Base-by-base conservation (phyloP, 2,113 vertebrate genomes). In the Peromyscus californicus region DNA sequence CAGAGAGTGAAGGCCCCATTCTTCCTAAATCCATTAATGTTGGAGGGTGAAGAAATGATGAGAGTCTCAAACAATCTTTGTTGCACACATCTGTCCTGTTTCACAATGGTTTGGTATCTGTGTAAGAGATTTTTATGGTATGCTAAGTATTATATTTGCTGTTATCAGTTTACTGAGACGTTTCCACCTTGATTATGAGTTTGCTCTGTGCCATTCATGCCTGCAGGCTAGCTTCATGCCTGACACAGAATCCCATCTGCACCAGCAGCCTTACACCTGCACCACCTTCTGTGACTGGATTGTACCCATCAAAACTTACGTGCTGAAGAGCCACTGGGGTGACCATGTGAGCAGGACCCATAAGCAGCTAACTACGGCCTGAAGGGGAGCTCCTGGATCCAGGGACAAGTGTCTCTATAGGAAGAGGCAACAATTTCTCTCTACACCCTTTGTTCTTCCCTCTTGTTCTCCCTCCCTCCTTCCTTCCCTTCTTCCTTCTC, bases 231-330 rank as follows among this genome's bases (percentile, higher is more conserved):
- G 33, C 22, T 76, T 5, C 57, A 83, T 8, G 12, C 6, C 80
- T 39, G 36, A 39, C 63, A 51, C 2, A 45, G 84, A 33, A 86
- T 10, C 29, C 12, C 10, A 11, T 3, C 17, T 48, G 31, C 9
- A 22, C 9, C 31, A 22, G n/a, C 1, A 75, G 17, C 16, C 33
- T 79, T 19, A 61, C 1, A 26, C 0, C 0, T 1, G 75, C 8
- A 15, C 57, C 19, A 29, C 31, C 16, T 59, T 59, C 54, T 59
- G 45, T 24, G 54, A 45, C 31, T 42, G 21, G 7, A 93, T 29
- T 72, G 33, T 36, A 5, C 5, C 10, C 21, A 7, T 3, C 21
- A 29, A 11, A 45, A 33, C 61, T 90, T 39, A 93, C 10, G 31
- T 19, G 7, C 31, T 39, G 13, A 59, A 24, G 5, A 29, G 31